Conservation (phyloP, 2,888 invertebrate genomes). For the Tetragnatha montana region DNA sequence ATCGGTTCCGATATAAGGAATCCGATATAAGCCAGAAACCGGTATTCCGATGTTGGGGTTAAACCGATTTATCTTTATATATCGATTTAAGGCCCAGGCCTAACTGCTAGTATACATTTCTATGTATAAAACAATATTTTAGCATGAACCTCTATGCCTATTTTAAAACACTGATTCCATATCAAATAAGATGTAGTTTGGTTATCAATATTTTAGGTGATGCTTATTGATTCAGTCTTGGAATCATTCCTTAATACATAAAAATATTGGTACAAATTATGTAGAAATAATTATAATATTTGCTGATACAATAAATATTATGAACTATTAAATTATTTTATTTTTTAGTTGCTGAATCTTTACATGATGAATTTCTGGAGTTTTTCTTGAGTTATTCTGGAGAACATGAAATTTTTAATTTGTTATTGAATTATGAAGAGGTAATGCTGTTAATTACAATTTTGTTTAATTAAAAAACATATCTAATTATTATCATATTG, state of each 20-base stretch:
- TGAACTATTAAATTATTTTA: background rate
- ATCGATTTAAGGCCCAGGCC: too few species aligned
- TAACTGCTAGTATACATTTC: too few species aligned
- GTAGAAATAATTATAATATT: background rate
- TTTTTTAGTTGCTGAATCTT: conserved; percentile 40
- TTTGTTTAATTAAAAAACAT: background rate
- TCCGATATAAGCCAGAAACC: too few species aligned
- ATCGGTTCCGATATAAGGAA: too few species aligned
- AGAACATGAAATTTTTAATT: conserved; percentile 61
- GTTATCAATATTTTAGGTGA: background rate
- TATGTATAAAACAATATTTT: too few species aligned
- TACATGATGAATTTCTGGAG: conserved; percentile 62
- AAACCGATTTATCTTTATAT: too few species aligned
- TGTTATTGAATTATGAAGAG: conserved; percentile 64
- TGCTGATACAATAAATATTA: background rate
- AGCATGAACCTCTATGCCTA: background rate
- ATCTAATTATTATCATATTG: too few species aligned
- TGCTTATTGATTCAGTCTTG: background rate
- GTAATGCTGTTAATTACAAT: conserved; percentile 31
- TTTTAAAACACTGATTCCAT: background rate
- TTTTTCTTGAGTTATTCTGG: conserved; percentile 58
- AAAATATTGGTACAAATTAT: background rate
- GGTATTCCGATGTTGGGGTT: too few species aligned
- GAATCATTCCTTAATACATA: background rate
- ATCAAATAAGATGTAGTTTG: background rate